Base-by-base conservation (phyloP, 1,140 invertebrate genomes). In the Macrobrachium nipponense region DNA sequence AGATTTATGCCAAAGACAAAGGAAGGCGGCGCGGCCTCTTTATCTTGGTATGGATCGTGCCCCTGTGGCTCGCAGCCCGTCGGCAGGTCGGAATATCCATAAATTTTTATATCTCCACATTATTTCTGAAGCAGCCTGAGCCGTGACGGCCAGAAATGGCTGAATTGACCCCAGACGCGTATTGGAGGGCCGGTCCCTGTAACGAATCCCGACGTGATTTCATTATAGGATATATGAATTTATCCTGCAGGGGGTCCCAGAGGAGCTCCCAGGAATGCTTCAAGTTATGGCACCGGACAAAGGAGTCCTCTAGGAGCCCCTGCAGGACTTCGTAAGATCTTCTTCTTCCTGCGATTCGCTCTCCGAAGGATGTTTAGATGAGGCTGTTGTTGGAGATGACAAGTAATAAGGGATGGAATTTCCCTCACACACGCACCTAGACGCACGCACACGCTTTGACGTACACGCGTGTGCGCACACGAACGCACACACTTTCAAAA, bases 141-240 rank as follows among this genome's bases (percentile, higher is more conserved):
- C 61, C 62, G 66, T 72, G 82, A 79, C 82, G 82, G 64, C 66
- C 43, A 61, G 64, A 70, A 79, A 85, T 79, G 75, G 66, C 61
- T 85, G 82, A 36, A 73, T 72, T 80, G 77, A 80, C 77, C 83
- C 36, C 59, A 77, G 58, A 59, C 83, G 77, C 73, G 58, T 62
- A 80, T 72, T 58, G 64, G 77, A 17, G 44, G 20, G 58, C 20
- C 20, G 66, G 20, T 20, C 23, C 15, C 83, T 73, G 83, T 86
- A 86, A 86, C 83, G 77, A 86, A 86, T 86, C 76, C 43, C 80
- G 83, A 86, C 83, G 83, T 86, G 83, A 86, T 86, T 80, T 86
- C 83, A 86, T 86, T 86, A 86, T 80, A 80, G 73, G 83, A 86
- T 80, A 86, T 86, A 86, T 86, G 83, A 86, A 86, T 86, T 86